Evolutionary conservation across 64 coral and sea anemone genomes (phyloP), one percentile per base, ranked within the genome.

Genomic region (Acropora tenuis): DNA sequence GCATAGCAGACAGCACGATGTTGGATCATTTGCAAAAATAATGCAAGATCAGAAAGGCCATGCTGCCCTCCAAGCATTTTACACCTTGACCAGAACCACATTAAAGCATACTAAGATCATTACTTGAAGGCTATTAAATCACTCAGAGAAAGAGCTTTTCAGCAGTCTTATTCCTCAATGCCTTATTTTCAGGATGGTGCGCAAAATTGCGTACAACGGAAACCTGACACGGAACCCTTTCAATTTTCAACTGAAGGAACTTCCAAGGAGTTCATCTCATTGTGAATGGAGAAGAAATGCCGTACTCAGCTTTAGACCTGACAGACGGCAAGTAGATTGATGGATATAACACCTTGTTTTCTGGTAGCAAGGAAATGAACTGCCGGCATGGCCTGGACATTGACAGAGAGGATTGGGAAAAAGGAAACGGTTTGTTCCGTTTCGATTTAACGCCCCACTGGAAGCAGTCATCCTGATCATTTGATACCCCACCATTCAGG

Each of bases 291-390:
- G 80, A 84, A 84, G 80, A 84, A 63, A 46, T 69, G 7, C 80
- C 53, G 9, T 84, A 66, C n/a, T 66, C 86, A 5, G 5, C 12
- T 13, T 6, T 88, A 41, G 68, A 73, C 53, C 50, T 57, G 73
- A 77, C 43, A 30, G 69, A 19, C 58, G 86, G 69, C 8, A 76
- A 88, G 9, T 40, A 77, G 46, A 88, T 88, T 18, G 86, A 88
- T 75, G 20, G 47, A 0, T 88, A 88, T 13, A 88, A 88, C 50
- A 77, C 72, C 16, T 15, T 88, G 15, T 88, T 88, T 72, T 88
- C 86, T 16, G 86, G 86, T 6, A 48, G 86, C 52, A 73, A 73
- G n/a, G 73, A 73, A 5, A 58, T 77, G 44, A 48, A 88, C 48
- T 88, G 50, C 58, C 48, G 73, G 1, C 67, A 75, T 10, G 17